Conservation (phyloP, 2,113 vertebrate species). For the Larimichthys polyactis region DNA sequence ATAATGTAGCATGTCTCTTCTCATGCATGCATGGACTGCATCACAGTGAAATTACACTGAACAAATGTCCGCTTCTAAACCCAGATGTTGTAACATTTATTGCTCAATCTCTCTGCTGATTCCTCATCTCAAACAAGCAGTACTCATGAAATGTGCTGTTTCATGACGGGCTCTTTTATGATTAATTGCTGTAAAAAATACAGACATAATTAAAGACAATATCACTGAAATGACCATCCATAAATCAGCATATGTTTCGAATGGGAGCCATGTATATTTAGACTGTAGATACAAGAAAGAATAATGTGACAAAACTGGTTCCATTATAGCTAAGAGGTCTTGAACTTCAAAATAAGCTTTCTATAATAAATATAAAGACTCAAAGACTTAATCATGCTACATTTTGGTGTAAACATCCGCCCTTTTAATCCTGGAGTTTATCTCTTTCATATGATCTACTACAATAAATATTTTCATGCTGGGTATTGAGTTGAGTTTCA, state of each 20-base stretch:
- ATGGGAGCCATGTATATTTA: conserved; percentile 27
- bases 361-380: conserved; percentile 30
- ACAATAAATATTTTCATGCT: conserved; percentile 27
- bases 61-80: conserved; percentile 19
- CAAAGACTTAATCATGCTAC: background rate
- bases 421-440: conserved; percentile 13
- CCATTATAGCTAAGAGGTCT: conserved; percentile 32
- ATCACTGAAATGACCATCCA: conserved; percentile 18
- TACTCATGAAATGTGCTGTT: background rate
- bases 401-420: conserved; percentile 32
- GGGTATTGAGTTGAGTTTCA: conserved; percentile 1
- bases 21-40: background rate
- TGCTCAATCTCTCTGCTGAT: background rate
- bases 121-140: background rate
- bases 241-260: conserved; percentile 37
- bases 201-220: conserved; percentile 5
- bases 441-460: conserved; percentile 30
- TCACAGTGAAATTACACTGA: background rate
- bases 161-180: background rate
- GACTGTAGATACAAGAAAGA: conserved; percentile 32
- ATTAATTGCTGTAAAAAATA: conserved; percentile 15
- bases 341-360: conserved; percentile 46
- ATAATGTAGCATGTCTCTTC: background rate
- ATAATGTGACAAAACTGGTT: conserved; percentile 34
- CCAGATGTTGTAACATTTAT: conserved; percentile 11